Base-by-base conservation (phyloP, 2,888 invertebrate genomes). In the Shargacucullia verbasci region DNA sequence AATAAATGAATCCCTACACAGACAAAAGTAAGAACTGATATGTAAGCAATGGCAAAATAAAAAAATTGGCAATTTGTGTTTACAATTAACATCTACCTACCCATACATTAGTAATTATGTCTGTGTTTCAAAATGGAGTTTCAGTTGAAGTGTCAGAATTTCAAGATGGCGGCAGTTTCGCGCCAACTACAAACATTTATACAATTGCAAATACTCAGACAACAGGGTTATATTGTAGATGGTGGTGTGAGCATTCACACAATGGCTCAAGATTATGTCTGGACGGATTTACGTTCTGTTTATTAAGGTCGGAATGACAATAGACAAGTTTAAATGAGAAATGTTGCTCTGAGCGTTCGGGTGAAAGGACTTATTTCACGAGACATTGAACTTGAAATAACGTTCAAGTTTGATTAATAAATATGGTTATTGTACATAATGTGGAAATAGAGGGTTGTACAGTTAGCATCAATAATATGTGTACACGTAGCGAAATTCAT, bases 301-400 rank as follows among this genome's bases (percentile, higher is more conserved):
- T 63, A 71, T 71, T 71, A 69, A 71, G 61, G 65, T 60, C 37
- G 45, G 37, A 53, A 64, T 50, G 65, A 64, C 65, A 69, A 65
- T 56, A 43, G 58, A 37, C 52, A 64, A 70, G 67, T 68, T 76
- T 63, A 61, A 70, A 75, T 73, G 65, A 63, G 76, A 63, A 67
- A 67, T 65, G 66, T 67, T 47, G 27, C 29, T 25, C n/a, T 20
- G 14, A 66, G 52, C 38, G 50, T 46, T 48, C 13, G 25, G 7
- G 31, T 29, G 48, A 38, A 25, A 14, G 15, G 41, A 31, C 14
- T 47, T 10, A 31, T 6, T 5, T 14, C 31, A 1, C 0, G 14
- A 48, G 41, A 41, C 56, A 49, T 46, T 60, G 52, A 70, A 57
- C 46, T 73, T 66, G 37, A 34, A 44, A 13, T 35, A 10, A 37